Percentiles rank a stretch among this genome's conserved stretches.
These are phyloP conservation scores for Paracanthobrama guichenoti DNA, from an alignment of 2,113 vertebrate genomes.

Conservation along the genomic window DNA sequence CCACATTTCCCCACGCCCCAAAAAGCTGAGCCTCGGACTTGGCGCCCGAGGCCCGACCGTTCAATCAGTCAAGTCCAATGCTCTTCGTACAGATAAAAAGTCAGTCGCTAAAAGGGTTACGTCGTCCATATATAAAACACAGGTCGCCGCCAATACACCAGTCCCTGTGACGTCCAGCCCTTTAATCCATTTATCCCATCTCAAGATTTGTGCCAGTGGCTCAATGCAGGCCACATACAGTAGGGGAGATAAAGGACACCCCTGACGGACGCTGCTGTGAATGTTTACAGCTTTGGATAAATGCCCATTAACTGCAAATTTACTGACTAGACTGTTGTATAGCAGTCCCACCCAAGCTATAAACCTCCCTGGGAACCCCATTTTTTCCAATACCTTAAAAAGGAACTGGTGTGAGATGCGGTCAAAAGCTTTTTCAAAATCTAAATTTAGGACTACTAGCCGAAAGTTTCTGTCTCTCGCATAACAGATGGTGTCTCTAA, in stretches of 20 bases:
- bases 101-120: neutral
- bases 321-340: neutral
- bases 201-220: slow-evolving; percentile 46
- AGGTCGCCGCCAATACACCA: neutral
- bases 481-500: too few species aligned
- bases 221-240: slow-evolving; percentile 6
- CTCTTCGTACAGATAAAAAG: neutral
- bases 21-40: slow-evolving; percentile 44
- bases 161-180: neutral
- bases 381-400: neutral
- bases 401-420: too few species aligned
- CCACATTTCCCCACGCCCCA: neutral
- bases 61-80: neutral
- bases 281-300: neutral
- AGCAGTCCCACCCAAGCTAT: slow-evolving; percentile 44
- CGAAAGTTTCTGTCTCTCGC: too few species aligned
- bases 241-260: slow-evolving; percentile 48
- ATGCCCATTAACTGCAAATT: neutral
- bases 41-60: neutral
- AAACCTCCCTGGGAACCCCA: slow-evolving; percentile 39
- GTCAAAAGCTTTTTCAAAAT: too few species aligned
- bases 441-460: too few species aligned
- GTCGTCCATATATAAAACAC: slow-evolving; percentile 25
- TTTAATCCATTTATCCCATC: slow-evolving; percentile 47
- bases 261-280: slow-evolving; percentile 22